Base-by-base conservation (phyloP, 64 coral and sea anemone genomes). In the Montipora cactus region DNA sequence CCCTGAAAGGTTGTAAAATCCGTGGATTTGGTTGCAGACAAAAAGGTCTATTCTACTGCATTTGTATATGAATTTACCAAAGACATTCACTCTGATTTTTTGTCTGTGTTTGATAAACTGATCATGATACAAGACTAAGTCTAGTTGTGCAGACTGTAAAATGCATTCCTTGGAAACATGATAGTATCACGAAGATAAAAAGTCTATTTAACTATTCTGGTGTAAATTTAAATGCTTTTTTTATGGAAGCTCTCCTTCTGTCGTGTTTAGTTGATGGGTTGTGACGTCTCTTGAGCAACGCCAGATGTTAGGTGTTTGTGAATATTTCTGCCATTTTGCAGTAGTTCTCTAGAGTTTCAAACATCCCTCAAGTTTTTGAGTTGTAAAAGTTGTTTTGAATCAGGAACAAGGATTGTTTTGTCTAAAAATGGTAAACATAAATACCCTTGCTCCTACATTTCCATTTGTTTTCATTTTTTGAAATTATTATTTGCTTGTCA, bases 131-230 rank as follows among this genome's bases (percentile, higher is more conserved):
- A 69, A 71, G 19, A 70, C 82, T 73, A 50, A 86, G 64, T 86
- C n/a, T 22, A 18, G 55, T 57, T 82, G 23, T 64, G 8, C 64
- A 50, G 64, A 72, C 44, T 9, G 11, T 86, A 64, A 71, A 84
- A 71, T 70, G 82, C 45, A 86, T 86, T 49, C 47, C 44, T 15
- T 67, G 13, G 82, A 86, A 86, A 86, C 66, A 8, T 86, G 66
- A 86, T 70, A 86, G 82, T 22, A 71, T 67, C 62, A 16, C 70
- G 71, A 49, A 86, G 64, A 72, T 86, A 71, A 86, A 62, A 86
- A 86, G 82, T 59, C 67, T 72, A 86, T 86, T 86, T 86, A 50
- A 71, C 82, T 51, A 18, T 5, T 52, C 45, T 53, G 48, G 47
- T 72, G 66, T 71, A 28, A 70, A 86, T 86, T 71, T 86, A 71